Conservation (phyloP, 2,888 invertebrate genomes). For the Agrotis ipsilon region DNA sequence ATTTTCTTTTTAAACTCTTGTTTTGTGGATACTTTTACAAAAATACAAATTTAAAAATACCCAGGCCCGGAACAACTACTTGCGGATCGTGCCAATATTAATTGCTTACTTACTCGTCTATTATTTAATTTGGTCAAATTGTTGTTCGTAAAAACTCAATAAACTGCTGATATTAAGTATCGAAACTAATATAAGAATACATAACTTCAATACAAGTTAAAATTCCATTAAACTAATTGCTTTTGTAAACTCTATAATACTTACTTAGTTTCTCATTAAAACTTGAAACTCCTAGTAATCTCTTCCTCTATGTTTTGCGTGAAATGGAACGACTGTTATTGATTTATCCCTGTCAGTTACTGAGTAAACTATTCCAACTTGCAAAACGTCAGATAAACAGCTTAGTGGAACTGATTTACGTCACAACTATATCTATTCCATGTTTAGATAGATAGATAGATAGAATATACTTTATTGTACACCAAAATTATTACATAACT, state of each 20-base stretch:
- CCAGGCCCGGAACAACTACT: too few relatives aligned
- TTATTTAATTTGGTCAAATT: neutral
- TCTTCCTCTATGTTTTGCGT: slow-evolving; percentile 13
- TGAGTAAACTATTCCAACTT: slow-evolving; percentile 52
- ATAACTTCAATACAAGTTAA: neutral
- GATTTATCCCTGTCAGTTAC: slow-evolving; percentile 54
- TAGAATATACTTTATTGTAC: too few relatives aligned
- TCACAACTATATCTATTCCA: slow-evolving; percentile 15
- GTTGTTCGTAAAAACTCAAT: neutral
- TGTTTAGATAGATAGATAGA: too few relatives aligned
- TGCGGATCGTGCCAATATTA: too few relatives aligned
- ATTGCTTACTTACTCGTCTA: too few relatives aligned
- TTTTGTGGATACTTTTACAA: too few relatives aligned
- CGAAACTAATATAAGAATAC: neutral
- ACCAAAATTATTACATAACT: too few relatives aligned
- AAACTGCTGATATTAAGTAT: too few relatives aligned
- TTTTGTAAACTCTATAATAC: slow-evolving; percentile 9
- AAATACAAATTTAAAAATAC: too few relatives aligned
- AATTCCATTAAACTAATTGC: slow-evolving; percentile 8
- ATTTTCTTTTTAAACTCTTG: too few relatives aligned
- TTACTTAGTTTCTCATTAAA: slow-evolving; percentile 14
- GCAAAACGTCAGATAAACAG: slow-evolving; percentile 54
- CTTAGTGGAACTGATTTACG: slow-evolving; percentile 47
- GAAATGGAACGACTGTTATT: slow-evolving; percentile 43
- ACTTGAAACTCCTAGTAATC: slow-evolving; percentile 16